Conservation (phyloP, 2,888 invertebrate species). For the Dynastes tityus region DNA sequence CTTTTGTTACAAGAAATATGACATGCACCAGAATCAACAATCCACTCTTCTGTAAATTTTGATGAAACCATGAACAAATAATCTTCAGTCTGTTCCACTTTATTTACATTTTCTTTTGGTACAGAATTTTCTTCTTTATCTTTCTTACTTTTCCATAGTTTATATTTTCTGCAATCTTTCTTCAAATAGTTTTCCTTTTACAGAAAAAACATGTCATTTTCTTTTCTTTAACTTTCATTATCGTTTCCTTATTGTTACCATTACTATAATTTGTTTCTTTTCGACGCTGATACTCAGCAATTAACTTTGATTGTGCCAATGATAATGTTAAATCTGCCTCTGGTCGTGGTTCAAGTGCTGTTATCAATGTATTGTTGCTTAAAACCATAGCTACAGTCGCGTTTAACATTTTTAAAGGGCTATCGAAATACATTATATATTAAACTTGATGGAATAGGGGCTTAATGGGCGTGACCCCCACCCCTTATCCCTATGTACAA, state of each 20-base stretch:
- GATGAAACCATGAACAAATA: no score
- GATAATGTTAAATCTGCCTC: conserved; percentile 1
- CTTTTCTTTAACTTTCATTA: neutral
- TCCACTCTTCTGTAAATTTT: no score
- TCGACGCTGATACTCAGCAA: neutral
- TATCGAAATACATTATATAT: no score
- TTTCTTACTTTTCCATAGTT: neutral
- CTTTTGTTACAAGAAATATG: conserved; percentile 5
- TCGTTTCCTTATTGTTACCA: neutral
- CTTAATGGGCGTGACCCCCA: no score
- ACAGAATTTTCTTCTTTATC: neutral
- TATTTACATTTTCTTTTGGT: neutral
- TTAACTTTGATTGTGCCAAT: neutral
- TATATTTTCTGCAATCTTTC: no score
- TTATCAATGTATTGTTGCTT: neutral
- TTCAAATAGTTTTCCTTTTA: no score
- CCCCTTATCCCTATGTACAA: no score
- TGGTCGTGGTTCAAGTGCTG: neutral
- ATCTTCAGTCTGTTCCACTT: no score
- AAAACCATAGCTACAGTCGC: neutral
- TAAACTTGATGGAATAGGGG: no score
- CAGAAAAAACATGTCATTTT: no score
- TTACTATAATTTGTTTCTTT: neutral
- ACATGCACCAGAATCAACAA: neutral
- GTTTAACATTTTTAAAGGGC: no score